phyloP scores from a whole-genome alignment of 1,140 invertebrate species.

The Ceratosolen fusciceps region DNA sequence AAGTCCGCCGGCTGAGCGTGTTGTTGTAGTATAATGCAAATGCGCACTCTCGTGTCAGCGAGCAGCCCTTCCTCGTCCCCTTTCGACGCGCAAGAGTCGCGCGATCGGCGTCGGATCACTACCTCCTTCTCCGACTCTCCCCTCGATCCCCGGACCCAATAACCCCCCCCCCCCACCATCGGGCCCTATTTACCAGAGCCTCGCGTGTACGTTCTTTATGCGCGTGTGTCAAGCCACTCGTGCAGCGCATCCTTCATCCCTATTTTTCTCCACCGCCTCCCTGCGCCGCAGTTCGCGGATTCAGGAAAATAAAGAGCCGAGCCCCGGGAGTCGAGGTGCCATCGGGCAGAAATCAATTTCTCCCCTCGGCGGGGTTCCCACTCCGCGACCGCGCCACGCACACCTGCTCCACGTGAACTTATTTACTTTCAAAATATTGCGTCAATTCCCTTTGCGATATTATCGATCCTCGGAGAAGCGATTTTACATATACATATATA shows the following conservation, averaged over 20 bases:
- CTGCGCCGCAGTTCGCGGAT: neutral
- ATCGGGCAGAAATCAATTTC: conserved; percentile 9
- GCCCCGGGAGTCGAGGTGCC: neutral
- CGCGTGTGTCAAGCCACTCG: neutral
- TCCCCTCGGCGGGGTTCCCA: neutral
- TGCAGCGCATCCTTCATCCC: conserved; percentile 16
- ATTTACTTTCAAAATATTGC: neutral
- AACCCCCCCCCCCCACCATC: neutral
- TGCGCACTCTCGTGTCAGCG: conserved; percentile 23
- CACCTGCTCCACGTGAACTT: neutral
- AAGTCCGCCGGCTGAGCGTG: conserved; percentile 26
- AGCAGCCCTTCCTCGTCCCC: conserved; percentile 7
- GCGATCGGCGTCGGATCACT: conserved; percentile 18
- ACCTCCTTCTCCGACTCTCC: neutral
- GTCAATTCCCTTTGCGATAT: neutral
- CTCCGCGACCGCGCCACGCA: no score
- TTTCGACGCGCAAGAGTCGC: conserved; percentile 21
- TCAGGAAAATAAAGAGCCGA: conserved; percentile 3
- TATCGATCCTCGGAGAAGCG: no score
- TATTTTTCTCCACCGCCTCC: neutral
- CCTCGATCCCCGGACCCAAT: neutral
- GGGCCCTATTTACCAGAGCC: neutral
- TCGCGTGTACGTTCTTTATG: conserved; percentile 17
- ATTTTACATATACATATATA: no score
- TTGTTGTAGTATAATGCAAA: conserved; percentile 48